A percentile compares a stretch with the other conserved stretches of the same genome.
Conservation (phyloP, 2,113 vertebrate genomes). For the Tachysurus fulvidraco region DNA sequence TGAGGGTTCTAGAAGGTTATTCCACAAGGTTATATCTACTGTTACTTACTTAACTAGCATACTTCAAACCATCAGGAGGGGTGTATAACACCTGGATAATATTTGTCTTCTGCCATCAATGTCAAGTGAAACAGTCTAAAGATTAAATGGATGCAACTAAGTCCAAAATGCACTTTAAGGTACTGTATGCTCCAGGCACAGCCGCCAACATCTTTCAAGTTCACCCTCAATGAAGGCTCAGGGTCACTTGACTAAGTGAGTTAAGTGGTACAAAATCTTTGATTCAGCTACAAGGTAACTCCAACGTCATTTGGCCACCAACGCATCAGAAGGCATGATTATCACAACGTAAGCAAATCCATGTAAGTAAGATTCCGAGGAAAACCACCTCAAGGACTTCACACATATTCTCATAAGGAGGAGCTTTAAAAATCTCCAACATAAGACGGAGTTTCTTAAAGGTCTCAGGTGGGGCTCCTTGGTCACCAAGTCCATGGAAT, state of each 20-base stretch:
- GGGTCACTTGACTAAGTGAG: not conserved
- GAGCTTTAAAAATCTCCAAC: not conserved
- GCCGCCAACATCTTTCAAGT: not conserved
- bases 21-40: not conserved
- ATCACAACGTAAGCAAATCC: not conserved
- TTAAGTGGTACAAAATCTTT: not conserved
- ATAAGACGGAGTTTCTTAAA: not conserved
- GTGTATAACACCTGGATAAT: not conserved
- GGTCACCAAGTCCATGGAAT: not conserved
- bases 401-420: not conserved
- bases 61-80: not conserved
- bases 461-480: not conserved
- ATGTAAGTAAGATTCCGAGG: not conserved
- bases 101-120: not conserved
- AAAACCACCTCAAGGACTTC: not conserved
- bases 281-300: not conserved
- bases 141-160: not conserved
- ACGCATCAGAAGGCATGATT: not conserved
- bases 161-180: not conserved
- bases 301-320: not conserved
- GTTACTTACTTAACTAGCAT: not conserved
- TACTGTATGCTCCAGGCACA: not conserved
- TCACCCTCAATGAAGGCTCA: not conserved
- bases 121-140: not conserved
- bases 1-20: not conserved